Conservation (phyloP, 2,888 invertebrate genomes). For the Polydrusus cervinus region DNA sequence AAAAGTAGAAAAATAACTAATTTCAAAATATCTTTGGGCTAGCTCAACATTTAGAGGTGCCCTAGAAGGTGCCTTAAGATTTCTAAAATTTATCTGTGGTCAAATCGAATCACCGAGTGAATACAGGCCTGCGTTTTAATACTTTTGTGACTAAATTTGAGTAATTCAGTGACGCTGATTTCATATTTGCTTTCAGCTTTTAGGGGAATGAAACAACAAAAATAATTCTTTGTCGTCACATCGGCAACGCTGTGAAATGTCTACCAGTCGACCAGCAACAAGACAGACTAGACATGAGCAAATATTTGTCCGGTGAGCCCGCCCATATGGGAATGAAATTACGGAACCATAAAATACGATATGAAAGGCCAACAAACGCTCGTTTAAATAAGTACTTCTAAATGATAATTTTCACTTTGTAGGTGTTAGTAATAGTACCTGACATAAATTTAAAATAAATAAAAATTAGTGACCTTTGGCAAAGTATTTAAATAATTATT, state of each 20-base stretch:
- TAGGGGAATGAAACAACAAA: not conserved
- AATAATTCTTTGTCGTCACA: not conserved
- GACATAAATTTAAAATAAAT: conserved; percentile 5
- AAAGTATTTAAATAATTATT: not conserved
- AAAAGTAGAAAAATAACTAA: too few relatives aligned
- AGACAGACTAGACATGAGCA: conserved; percentile 30
- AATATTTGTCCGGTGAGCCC: conserved; percentile 30
- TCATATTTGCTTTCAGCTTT: too few relatives aligned
- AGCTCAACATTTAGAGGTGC: too few relatives aligned
- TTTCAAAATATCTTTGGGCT: too few relatives aligned
- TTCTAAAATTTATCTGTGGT: too few relatives aligned
- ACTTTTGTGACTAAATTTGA: too few relatives aligned
- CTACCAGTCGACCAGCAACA: conserved; percentile 11
- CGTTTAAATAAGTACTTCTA: conserved; percentile 11
- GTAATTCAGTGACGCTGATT: too few relatives aligned
- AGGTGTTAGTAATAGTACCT: conserved; percentile 19
- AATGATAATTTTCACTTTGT: conserved; percentile 23
- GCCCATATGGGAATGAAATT: conserved; percentile 20
- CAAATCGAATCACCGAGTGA: too few relatives aligned
- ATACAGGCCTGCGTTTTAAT: too few relatives aligned
- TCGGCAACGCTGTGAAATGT: conserved; percentile 13
- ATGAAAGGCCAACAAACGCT: conserved; percentile 27
- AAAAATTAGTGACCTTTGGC: conserved; percentile 12
- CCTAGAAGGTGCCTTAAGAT: too few relatives aligned
- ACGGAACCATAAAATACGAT: conserved; percentile 33